These are phyloP conservation scores for Sebastes hubbsi DNA, from an alignment of 2,797 vertebrate species.

Conservation along the genomic window DNA sequence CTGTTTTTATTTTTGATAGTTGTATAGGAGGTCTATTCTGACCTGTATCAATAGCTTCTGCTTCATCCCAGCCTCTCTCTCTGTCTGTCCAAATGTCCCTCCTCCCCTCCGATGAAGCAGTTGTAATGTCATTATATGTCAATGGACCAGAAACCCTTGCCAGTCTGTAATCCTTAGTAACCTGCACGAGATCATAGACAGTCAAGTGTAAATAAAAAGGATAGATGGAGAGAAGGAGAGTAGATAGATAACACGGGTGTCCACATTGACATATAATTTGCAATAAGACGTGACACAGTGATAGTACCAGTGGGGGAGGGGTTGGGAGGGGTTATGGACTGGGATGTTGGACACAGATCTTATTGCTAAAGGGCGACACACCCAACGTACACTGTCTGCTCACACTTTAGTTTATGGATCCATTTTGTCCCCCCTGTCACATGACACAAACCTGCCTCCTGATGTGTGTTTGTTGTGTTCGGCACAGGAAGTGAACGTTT, in stretches of 20 bases:
- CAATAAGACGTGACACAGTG: slow-evolving; percentile 74
- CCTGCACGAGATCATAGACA: slow-evolving; percentile 87
- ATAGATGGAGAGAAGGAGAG: slow-evolving; percentile 64
- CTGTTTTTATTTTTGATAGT: slow-evolving; percentile 44
- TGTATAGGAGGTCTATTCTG: slow-evolving; percentile 82
- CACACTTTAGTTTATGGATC: slow-evolving; percentile 87
- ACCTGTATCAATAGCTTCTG: slow-evolving; percentile 87
- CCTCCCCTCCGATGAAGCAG: slow-evolving; percentile 85
- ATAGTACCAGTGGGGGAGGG: slow-evolving; percentile 35
- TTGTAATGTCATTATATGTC: slow-evolving; percentile 88
- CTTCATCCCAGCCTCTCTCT: slow-evolving; percentile 87
- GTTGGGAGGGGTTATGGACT: slow-evolving; percentile 46
- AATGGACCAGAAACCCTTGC: slow-evolving; percentile 87
- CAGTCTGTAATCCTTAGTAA: slow-evolving; percentile 88
- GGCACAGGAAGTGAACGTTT: not conserved
- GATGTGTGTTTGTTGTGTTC: not conserved
- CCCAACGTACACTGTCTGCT: slow-evolving; percentile 56
- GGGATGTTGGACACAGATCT: slow-evolving; percentile 50
- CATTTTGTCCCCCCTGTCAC: slow-evolving; percentile 38
- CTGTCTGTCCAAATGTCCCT: slow-evolving; percentile 88
- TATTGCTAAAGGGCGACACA: slow-evolving; percentile 49
- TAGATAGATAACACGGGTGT: slow-evolving; percentile 68
- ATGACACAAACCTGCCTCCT: slow-evolving; percentile 5
- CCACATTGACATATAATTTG: slow-evolving; percentile 82
- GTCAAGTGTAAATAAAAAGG: slow-evolving; percentile 77